These are phyloP conservation scores for Osmerus eperlanus DNA, from an alignment of 2,113 vertebrate genomes.

Conservation along the genomic window DNA sequence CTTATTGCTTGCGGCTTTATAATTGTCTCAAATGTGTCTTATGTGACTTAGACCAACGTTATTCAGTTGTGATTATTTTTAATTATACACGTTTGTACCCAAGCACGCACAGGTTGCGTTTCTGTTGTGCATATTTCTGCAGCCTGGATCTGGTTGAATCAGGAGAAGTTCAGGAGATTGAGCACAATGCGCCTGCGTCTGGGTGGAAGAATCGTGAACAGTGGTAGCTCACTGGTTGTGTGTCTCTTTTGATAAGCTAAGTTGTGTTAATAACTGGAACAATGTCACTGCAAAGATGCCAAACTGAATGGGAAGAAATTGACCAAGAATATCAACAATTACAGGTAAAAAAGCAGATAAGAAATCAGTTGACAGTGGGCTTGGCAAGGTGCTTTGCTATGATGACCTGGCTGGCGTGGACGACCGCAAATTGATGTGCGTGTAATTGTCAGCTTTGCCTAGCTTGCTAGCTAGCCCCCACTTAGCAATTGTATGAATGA, in stretches of 20 bases:
- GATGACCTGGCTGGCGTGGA: not conserved
- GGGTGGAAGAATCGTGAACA: constrained; percentile 23
- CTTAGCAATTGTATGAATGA: too few species aligned
- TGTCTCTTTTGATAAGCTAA: not conserved
- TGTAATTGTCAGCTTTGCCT: constrained; percentile 1
- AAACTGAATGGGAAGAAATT: constrained; percentile 82
- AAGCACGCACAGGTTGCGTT: not conserved
- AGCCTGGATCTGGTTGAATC: not conserved
- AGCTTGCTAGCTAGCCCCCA: not conserved
- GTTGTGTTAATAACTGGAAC: constrained; percentile 15
- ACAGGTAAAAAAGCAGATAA: constrained; percentile 71
- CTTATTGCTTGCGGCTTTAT: too few species aligned
- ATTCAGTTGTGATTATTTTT: too few species aligned
- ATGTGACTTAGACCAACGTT: too few species aligned
- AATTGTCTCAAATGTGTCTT: too few species aligned
- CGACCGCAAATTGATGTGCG: not conserved
- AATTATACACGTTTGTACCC: too few species aligned
- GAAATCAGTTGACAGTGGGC: not conserved
- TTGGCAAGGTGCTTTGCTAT: not conserved
- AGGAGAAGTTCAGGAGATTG: too few species aligned
- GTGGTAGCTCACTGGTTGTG: constrained; percentile 8
- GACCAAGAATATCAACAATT: constrained; percentile 87
- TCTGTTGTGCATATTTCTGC: not conserved
- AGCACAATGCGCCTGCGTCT: constrained; percentile 1
- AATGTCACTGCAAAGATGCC: constrained; percentile 75